phyloP scores from a whole-genome alignment of 2,888 invertebrate species.

The Phragmatobia fuliginosa region DNA sequence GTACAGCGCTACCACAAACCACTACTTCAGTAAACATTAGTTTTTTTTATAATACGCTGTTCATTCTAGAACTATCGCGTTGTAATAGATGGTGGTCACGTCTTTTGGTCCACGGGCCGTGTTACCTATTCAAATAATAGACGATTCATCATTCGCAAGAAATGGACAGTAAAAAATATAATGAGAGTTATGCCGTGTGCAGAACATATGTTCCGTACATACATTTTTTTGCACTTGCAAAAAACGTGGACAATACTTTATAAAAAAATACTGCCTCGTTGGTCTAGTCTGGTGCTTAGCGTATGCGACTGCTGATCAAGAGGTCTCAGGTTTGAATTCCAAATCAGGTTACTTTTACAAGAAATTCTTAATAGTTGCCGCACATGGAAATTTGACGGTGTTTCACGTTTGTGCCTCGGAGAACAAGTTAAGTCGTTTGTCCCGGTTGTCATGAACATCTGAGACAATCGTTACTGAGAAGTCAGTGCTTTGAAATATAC shows the following conservation, averaged over 20 bases:
- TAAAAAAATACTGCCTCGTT: too few relatives aligned
- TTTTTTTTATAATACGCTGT: constrained; percentile 38
- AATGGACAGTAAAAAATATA: constrained; percentile 63
- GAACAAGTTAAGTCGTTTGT: too few relatives aligned
- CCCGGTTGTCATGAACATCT: too few relatives aligned
- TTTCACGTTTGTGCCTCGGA: too few relatives aligned
- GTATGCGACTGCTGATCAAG: too few relatives aligned
- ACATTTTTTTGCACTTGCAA: not conserved
- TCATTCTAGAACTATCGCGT: constrained; percentile 46
- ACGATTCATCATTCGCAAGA: constrained; percentile 76
- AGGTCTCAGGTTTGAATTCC: too few relatives aligned
- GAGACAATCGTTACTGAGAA: too few relatives aligned
- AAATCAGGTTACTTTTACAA: too few relatives aligned
- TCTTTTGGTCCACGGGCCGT: constrained; percentile 57
- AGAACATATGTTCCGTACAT: constrained; percentile 42
- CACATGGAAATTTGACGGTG: too few relatives aligned
- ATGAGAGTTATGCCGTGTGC: constrained; percentile 34
- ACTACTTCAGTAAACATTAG: constrained; percentile 37
- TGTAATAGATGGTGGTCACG: constrained; percentile 48
- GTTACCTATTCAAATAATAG: constrained; percentile 66
- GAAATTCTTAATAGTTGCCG: too few relatives aligned
- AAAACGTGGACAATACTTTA: not conserved
- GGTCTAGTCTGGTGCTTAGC: too few relatives aligned
- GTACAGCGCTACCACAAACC: constrained; percentile 3
- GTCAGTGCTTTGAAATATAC: too few relatives aligned